Evolutionary conservation across 2,888 invertebrate genomes (phyloP), one percentile per base, ranked within the genome.

Genomic region (Pyrrhia umbra): DNA sequence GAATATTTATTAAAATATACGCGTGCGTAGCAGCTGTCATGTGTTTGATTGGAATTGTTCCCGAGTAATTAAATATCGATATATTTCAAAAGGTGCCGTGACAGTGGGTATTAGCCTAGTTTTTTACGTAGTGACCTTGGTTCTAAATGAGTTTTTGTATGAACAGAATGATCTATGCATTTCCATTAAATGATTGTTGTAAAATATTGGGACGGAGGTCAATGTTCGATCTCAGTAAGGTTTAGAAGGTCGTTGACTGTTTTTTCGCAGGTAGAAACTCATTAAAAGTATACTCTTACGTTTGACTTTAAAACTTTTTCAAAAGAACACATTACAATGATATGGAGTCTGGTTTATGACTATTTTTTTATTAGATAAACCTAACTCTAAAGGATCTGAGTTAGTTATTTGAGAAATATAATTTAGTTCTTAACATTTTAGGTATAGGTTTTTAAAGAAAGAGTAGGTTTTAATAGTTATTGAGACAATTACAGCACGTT

Each of bases 1-100:
- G 95, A 97, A 62, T 80, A 78, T 80, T 76, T 68, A 72, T 76
- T 61, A 16, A 84, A 56, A 75, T 88, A 46, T 83, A 86, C 75
- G 13, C 25, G 54, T 50, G 21, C 43, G 6, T 68, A 68, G 16
- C 16, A 45, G 40, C 37, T 23, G 27, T 16, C 8, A 18, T 40
- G 15, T 20, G 37, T 60, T 70, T 70, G 1, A 57, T 47, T 71
- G 8, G 9, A 27, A 55, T 43, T 50, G 43, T 68, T 68, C 9
- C 58, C 21, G 39, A 42, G 34, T 52, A 55, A 68, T 66, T 66
- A 56, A 58, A 40, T 39, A 68, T 40, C 51, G 16, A 52, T 64
- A 37, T 16, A 16, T 39, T n/a, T 13, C 13, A 30, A 13, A 30
- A 21, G 52, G 23, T 45, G 18, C 1, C 56, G 68, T 45, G 64